Base-by-base conservation (phyloP, 2,888 invertebrate genomes). In the Ormyrus rosae region DNA sequence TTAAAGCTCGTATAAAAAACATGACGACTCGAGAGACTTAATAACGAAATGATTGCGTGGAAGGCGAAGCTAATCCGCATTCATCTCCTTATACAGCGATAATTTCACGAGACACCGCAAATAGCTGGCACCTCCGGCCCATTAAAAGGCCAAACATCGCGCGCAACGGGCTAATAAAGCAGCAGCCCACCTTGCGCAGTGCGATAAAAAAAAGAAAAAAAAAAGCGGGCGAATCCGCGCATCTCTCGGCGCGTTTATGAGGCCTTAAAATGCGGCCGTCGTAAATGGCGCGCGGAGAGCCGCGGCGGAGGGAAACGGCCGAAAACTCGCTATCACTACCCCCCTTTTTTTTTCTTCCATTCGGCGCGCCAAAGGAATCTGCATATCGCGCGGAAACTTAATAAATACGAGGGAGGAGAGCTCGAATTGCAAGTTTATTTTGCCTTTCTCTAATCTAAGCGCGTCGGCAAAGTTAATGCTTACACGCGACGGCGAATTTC, bases 311-410 rank as follows among this genome's bases (percentile, higher is more conserved):
- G 58, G 67, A 73, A 73, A 56, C 19, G 60, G 67, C 50, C 77
- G 19, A 69, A 34, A 64, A 69, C 64, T 60, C 60, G n/a, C 50
- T 63, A 63, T 19, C 55, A 11, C 50, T 55, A 56, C 6, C 65
- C 11, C 10, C 50, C 58, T 56, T 55, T 46, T 45, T 56, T 56
- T 48, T 46, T 58, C 74, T 46, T 68, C 34, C 48, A n/a, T 48
- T 10, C 13, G 56, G 13, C 61, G 11, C 5, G 45, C 51, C 34
- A 5, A 45, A 45, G 56, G 60, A 65, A 71, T 70, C 75, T 75
- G 80, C 75, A 76, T 80, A 76, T 76, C 80, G 55, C 75, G 34
- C 61, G 80, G 50, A 80, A 76, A 80, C 76, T 80, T 76, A 80
- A 80, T 76, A 76, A 80, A 80, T 67, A 65, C 58, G 55, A 58